Base-by-base conservation (phyloP, 2,888 invertebrate species). In the Noctua pronuba region DNA sequence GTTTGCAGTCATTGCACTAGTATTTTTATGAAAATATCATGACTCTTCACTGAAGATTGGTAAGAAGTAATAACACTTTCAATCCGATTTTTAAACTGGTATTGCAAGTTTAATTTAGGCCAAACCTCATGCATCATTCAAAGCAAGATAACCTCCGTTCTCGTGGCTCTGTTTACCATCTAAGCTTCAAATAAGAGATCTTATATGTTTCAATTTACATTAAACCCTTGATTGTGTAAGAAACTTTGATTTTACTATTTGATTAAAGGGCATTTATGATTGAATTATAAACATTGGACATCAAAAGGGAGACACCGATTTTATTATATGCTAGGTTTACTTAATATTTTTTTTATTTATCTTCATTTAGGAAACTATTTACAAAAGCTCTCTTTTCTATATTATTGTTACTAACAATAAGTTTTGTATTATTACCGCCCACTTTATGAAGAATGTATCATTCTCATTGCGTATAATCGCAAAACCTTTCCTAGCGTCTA, bases 371-470 rank as follows among this genome's bases (percentile, higher is more conserved):
- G 85, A 86, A 88, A 83, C 73, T 90, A 91, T 91, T 85, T 90
- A 91, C 91, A 90, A 86, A 91, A 92, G 92, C 92, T 91, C 91
- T 86, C 69, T 68, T 73, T 85, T 60, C 31, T 68, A 60, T 55
- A 58, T 49, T 74, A 73, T 75, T 75, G 52, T 72, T 69, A 44
- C 24, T 69, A 85, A 66, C 16, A 35, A 52, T 67, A 52, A 31
- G n/a, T 55, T 76, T 71, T 58, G 10, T 69, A 35, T 67, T 49
- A 28, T 46, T 67, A 74, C 58, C 24, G 21, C 16, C 21, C 18
- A 62, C 2, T 31, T 8, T 28, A 77, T 35, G 35, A 83, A 41
- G 1, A 65, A 49, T 65, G 24, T 16, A 58, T n/a, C 35, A 44
- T 66, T 5, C 41, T 18, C n/a, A 41, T 31, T 41, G 10, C 41